phyloP scores from a whole-genome alignment of 1,140 invertebrate genomes.

The Drosophila virilis region DNA sequence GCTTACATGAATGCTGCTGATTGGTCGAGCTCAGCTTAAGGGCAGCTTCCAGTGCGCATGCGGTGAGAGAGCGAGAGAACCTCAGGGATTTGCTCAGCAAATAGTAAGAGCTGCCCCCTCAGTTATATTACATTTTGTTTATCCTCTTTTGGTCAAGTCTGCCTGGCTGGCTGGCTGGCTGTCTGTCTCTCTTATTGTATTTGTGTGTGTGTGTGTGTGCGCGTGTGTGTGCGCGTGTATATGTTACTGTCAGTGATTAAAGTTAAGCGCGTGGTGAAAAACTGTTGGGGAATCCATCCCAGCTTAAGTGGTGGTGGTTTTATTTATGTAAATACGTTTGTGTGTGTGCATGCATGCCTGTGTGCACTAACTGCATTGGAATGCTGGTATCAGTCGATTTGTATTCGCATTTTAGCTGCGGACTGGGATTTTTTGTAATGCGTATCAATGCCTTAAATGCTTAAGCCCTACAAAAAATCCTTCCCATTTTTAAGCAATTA shows the following conservation, averaged over 20 bases:
- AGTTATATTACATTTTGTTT: constrained; percentile 45
- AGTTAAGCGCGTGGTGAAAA: constrained; percentile 73
- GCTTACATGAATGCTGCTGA: constrained; percentile 46
- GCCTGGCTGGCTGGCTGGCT: constrained; percentile 25
- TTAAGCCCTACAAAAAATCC: neutral
- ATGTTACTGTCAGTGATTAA: constrained; percentile 50
- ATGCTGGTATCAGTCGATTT: constrained; percentile 43
- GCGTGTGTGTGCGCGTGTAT: constrained; percentile 9
- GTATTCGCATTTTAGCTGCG: constrained; percentile 31
- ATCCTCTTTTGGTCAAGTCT: constrained; percentile 20
- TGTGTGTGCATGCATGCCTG: constrained; percentile 8
- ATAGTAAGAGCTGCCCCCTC: constrained; percentile 63
- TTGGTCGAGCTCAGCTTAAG: constrained; percentile 59
- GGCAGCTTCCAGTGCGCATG: constrained; percentile 71
- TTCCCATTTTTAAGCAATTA: neutral
- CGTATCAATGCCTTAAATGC: constrained; percentile 46
- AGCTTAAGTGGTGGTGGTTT: constrained; percentile 68
- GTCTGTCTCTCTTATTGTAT: constrained; percentile 4
- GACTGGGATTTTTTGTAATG: constrained; percentile 53
- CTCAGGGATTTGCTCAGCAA: constrained; percentile 65
- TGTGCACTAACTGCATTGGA: constrained; percentile 61
- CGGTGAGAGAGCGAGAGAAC: constrained; percentile 45
- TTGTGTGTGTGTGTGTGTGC: neutral
- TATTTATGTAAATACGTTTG: constrained; percentile 31
- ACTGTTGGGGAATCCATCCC: constrained; percentile 48